Evolutionary conservation across 2,797 vertebrate species (phyloP).

Genomic region (Leptatherina wallacei): DNA sequence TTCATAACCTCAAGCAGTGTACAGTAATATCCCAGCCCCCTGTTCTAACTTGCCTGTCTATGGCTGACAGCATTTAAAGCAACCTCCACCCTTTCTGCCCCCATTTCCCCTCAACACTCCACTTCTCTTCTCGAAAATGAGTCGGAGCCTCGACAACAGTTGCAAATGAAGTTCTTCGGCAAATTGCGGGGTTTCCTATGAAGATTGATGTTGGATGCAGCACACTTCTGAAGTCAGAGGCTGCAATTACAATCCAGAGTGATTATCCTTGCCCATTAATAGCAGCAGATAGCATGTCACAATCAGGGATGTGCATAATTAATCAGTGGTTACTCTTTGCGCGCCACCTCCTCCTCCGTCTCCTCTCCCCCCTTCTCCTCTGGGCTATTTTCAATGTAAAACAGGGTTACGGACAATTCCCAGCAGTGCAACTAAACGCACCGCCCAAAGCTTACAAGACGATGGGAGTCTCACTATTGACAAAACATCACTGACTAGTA

Average conservation of each 20-base stretch:
- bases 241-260: slow-evolving; percentile 94
- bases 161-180: slow-evolving; percentile 89
- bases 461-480: slow-evolving; percentile 90
- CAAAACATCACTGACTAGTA: slow-evolving; percentile 90
- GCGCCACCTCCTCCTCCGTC: slow-evolving; percentile 45
- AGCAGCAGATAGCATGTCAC: slow-evolving; percentile 94
- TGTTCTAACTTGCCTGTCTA: slow-evolving; percentile 80
- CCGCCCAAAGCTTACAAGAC: slow-evolving; percentile 93
- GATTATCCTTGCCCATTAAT: slow-evolving; percentile 97
- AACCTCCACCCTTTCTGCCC: slow-evolving; percentile 56
- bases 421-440: slow-evolving; percentile 91
- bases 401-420: slow-evolving; percentile 96
- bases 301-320: slow-evolving; percentile 92
- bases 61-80: slow-evolving; percentile 72
- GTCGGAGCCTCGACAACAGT: slow-evolving; percentile 77
- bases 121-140: slow-evolving; percentile 53
- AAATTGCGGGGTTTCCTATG: slow-evolving; percentile 87
- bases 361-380: slow-evolving; percentile 84
- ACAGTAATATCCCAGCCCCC: slow-evolving; percentile 82
- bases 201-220: slow-evolving; percentile 92
- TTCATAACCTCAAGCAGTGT: slow-evolving; percentile 87
- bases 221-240: slow-evolving; percentile 88
- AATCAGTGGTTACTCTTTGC: slow-evolving; percentile 87
- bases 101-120: slow-evolving; percentile 46
- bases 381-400: slow-evolving; percentile 92